Evolutionary conservation across 2,113 vertebrate genomes (phyloP), one percentile per base, ranked within the genome.

Genomic region (Hippocampus mohnikei): DNA sequence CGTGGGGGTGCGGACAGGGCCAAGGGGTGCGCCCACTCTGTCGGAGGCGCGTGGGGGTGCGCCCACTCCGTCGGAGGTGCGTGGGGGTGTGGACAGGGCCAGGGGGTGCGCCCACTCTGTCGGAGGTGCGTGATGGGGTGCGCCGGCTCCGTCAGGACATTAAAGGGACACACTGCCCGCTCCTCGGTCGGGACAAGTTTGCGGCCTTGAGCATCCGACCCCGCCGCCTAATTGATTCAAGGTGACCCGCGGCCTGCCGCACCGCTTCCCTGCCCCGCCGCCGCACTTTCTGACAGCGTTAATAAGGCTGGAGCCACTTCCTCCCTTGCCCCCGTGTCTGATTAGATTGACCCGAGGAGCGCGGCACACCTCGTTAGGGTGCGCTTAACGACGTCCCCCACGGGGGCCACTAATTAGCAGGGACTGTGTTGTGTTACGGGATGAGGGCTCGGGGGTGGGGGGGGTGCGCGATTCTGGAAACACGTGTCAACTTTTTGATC

Each of bases 261-360:
- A 44, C 76, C 83, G 84, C 74, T 76, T 82, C 86, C 88, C 76
- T 40, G 15, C 4, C 12, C 84, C 76, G 81, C 81, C 86, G 82
- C 78, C 82, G 87, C 86, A 87, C 86, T 81, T 86, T 81, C 85
- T 87, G 86, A 87, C 86, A 86, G 88, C 88, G 90, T 93, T 93
- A 93, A 93, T 93, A 93, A 93, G 91, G 88, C 91, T 91, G 85
- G 71, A 89, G 84, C 91, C 90, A 92, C 92, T 93, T 93, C 92
- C 92, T 93, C 89, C 86, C 86, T 81, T 15, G 88, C 88, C 89
- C 89, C 77, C 87, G 88, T 89, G 90, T 92, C 91, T 93, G 92
- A 93, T 93, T 92, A 91, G 91, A 91, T 91, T 92, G 91, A 92
- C 90, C 91, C 67, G 81, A 82, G 80, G 91, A 91, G 91, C 85